Percentiles rank a stretch among this genome's conserved stretches.
These are phyloP conservation scores for Diglossa brunneiventris DNA, from an alignment of 2,113 vertebrate species.

Conservation along the genomic window DNA sequence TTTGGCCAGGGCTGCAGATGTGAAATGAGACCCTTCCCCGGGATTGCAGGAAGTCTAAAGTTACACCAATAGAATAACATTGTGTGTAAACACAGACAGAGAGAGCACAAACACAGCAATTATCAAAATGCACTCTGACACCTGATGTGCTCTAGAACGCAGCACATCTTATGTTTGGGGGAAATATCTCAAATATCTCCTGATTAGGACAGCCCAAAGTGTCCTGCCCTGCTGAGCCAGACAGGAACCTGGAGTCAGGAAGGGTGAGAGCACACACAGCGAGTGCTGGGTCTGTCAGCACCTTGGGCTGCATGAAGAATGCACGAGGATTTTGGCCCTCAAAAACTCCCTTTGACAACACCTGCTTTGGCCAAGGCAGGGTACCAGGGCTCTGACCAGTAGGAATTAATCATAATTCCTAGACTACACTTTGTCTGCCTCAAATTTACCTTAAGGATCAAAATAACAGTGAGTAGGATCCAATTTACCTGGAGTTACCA, in stretches of 20 bases:
- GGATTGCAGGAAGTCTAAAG: conserved; percentile 12
- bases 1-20: neutral
- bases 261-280: neutral
- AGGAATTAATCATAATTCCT: neutral
- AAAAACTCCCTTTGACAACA: neutral
- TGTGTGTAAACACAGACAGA: neutral
- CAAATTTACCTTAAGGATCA: neutral
- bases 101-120: neutral
- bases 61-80: conserved; percentile 13
- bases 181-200: neutral
- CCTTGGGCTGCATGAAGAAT: neutral
- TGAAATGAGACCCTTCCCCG: neutral
- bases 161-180: neutral
- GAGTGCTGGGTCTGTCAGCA: neutral
- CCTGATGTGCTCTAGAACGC: neutral
- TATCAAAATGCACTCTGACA: neutral
- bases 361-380: neutral
- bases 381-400: neutral
- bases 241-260: neutral
- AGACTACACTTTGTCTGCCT: neutral
- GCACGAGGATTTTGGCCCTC: neutral
- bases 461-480: neutral
- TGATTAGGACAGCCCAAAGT: neutral
- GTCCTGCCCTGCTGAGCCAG: neutral
- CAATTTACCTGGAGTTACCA: neutral